Evolutionary conservation across 2,113 vertebrate species (phyloP).

Genomic region (Barnardius zonarius): DNA sequence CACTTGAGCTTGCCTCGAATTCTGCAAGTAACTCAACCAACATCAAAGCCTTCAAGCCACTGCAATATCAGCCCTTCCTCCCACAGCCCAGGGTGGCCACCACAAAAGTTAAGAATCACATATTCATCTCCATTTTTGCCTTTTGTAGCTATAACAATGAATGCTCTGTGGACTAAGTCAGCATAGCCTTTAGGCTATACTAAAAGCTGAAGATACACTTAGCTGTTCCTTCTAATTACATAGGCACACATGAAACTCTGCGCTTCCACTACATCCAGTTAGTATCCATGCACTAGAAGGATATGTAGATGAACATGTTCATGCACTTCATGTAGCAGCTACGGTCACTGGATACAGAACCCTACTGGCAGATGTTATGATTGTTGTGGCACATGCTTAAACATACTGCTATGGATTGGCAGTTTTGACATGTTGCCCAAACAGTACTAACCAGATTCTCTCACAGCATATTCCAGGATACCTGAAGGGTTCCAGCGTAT

Average conservation of each 20-base stretch:
- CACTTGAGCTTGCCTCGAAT: neutral
- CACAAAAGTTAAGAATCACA: neutral
- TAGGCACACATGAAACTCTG: rapidly evolving
- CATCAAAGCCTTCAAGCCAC: neutral
- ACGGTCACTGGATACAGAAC: neutral
- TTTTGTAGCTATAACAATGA: neutral
- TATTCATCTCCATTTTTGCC: neutral
- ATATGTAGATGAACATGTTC: rapidly evolving
- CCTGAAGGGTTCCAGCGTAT: too few species aligned
- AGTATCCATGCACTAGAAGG: rapidly evolving
- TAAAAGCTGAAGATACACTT: neutral
- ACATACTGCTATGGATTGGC: neutral
- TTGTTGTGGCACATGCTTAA: neutral
- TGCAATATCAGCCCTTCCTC: neutral
- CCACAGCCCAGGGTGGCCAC: neutral
- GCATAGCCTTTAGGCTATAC: neutral
- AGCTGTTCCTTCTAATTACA: neutral
- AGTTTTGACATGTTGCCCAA: neutral
- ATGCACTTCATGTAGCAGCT: neutral
- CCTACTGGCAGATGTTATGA: neutral
- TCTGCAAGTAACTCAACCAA: neutral
- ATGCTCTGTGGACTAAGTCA: neutral
- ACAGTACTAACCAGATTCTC: neutral
- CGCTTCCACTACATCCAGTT: too few species aligned
- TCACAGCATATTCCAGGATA: rapidly evolving